A percentile compares a stretch with the other conserved stretches of the same genome.
Conservation (phyloP, 2,113 vertebrate species). For the Hydrochoerus hydrochaeris region DNA sequence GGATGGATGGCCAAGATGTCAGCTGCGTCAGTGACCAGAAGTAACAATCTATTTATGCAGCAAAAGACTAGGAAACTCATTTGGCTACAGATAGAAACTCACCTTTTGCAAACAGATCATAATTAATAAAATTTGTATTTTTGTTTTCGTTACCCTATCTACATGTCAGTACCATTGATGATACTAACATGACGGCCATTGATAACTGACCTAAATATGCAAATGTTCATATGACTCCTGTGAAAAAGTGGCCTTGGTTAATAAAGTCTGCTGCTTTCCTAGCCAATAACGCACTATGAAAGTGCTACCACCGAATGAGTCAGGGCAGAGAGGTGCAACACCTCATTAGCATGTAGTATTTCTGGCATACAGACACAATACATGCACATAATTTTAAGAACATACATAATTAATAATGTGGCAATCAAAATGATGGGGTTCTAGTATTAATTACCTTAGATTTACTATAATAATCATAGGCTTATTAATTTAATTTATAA, state of each 20-base stretch:
- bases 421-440: not conserved
- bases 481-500: constrained; percentile 19
- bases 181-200: not conserved
- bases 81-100: not conserved
- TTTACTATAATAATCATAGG: not conserved
- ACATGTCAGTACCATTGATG: not conserved
- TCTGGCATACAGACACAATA: not conserved
- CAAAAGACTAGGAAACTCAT: not conserved
- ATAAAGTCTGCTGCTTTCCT: not conserved
- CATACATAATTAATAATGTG: not conserved
- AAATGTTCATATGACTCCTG: not conserved
- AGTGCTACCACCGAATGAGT: not conserved
- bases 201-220: constrained; percentile 9
- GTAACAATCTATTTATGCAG: constrained; percentile 1
- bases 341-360: not conserved
- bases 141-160: constrained; percentile 7
- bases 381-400: not conserved
- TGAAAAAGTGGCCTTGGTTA: not conserved
- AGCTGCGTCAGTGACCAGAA: not conserved
- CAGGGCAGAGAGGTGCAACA: not conserved
- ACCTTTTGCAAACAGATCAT: constrained; percentile 30
- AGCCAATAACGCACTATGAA: not conserved
- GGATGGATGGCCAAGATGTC: not conserved
- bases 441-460: not conserved
- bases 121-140: constrained; percentile 58